Evolutionary conservation across 2,888 invertebrate species (phyloP), one percentile per base, ranked within the genome.

Genomic region (Bombylius major): DNA sequence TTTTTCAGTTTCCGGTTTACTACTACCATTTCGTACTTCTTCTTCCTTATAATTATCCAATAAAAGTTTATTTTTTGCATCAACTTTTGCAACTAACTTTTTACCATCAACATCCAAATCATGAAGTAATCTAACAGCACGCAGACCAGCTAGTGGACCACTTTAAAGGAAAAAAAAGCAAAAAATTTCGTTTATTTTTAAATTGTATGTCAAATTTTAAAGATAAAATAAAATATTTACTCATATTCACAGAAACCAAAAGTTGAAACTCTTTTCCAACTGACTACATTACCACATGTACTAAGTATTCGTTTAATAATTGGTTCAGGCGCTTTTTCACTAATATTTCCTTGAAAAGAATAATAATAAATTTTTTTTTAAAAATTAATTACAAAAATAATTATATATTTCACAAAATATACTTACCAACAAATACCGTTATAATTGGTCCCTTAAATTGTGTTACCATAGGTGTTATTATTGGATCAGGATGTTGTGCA

Each of bases 241-340:
- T 90, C 92, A 75, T 92, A 93, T 77, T 98, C 98, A 77, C 97
- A 95, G 77, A 98, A 99, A 11, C 98, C 98, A 76, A 98, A 98
- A 3, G 92, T 93, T 71, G 94, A 92, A 23, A 98, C 96, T 58
- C 98, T 82, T 76, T 98, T 98, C 99, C 99, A 99, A 65, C 88
- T 90, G 13, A 92, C 79, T 52, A 99, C 94, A 59, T 87, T 86
- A 5, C 99, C 99, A 77, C 97, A 98, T 55, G 93, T 86, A 68
- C 87, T 84, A 54, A 99, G 78, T 69, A 99, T 85, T 65, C 90
- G 88, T 63, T 95, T 83, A 46, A 99, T 87, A 87, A 99, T 90
- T 11, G 87, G 82, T 75, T 99, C 98, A 1, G 96, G 94, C 47
- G 94, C 96, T 64, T 89, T 84, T 64, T 95, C 92, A 67, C 93